These are phyloP conservation scores for Alethe castanea DNA, from an alignment of 2,113 vertebrate species.

Conservation along the genomic window DNA sequence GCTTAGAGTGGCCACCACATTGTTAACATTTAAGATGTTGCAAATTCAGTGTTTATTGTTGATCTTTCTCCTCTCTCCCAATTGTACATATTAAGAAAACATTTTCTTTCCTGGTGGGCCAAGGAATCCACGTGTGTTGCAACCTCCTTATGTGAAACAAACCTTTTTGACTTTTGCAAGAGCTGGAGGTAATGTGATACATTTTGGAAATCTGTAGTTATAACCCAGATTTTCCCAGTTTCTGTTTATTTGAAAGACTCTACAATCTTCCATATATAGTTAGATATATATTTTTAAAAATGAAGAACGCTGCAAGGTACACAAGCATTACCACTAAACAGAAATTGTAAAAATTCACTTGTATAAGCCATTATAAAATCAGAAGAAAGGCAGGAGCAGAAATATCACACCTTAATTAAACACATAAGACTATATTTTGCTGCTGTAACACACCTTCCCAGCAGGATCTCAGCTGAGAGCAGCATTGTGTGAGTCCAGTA, in stretches of 20 bases:
- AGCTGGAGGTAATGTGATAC: background rate
- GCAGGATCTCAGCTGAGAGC: background rate
- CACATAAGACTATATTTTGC: background rate
- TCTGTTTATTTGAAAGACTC: background rate
- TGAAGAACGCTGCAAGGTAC: background rate
- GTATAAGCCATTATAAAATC: background rate
- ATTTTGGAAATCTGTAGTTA: background rate
- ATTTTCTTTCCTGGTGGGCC: background rate
- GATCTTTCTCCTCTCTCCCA: background rate
- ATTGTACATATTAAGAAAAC: background rate
- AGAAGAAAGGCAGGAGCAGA: background rate
- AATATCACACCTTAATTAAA: background rate
- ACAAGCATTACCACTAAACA: background rate
- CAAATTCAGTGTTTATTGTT: background rate
- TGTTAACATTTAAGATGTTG: background rate
- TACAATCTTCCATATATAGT: background rate
- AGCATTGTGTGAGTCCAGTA: background rate
- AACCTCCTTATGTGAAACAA: background rate
- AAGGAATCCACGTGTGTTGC: background rate
- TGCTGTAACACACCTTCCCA: rapidly evolving
- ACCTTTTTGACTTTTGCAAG: background rate
- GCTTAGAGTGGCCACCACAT: background rate
- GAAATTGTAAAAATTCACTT: background rate
- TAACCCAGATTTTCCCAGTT: background rate
- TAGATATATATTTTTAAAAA: background rate